Conservation (phyloP, 2,113 vertebrate species). For the Albula glossodonta region DNA sequence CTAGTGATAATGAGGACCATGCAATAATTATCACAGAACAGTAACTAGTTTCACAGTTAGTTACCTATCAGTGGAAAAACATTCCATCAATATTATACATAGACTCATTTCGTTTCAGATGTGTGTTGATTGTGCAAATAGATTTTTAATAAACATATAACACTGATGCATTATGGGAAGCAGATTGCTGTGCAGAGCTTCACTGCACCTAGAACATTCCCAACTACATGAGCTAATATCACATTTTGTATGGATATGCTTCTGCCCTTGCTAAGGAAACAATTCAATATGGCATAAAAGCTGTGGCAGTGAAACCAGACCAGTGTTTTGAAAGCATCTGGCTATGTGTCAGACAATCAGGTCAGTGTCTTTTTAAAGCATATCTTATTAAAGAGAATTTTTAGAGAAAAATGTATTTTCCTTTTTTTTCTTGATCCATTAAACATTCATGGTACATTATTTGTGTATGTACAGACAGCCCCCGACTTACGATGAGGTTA, state of each 20-base stretch:
- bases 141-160: background rate
- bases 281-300: background rate
- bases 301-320: background rate
- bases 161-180: background rate
- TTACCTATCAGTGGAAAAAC: too few species aligned
- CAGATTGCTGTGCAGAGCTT: background rate
- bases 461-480: too few species aligned
- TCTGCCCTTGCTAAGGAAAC: background rate
- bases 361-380: background rate
- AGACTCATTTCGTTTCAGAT: too few species aligned
- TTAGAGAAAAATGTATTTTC: too few species aligned
- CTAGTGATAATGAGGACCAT: background rate
- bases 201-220: background rate
- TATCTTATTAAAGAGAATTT: too few species aligned
- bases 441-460: too few species aligned
- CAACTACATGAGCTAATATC: background rate
- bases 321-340: background rate
- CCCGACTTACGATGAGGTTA: too few species aligned
- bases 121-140: too few species aligned
- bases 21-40: background rate
- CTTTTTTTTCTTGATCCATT: too few species aligned
- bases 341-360: background rate
- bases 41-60: background rate
- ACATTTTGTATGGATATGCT: background rate
- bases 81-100: too few species aligned